These are phyloP conservation scores for Ornithoptera priamus DNA, from an alignment of 2,888 invertebrate genomes.

Conservation along the genomic window DNA sequence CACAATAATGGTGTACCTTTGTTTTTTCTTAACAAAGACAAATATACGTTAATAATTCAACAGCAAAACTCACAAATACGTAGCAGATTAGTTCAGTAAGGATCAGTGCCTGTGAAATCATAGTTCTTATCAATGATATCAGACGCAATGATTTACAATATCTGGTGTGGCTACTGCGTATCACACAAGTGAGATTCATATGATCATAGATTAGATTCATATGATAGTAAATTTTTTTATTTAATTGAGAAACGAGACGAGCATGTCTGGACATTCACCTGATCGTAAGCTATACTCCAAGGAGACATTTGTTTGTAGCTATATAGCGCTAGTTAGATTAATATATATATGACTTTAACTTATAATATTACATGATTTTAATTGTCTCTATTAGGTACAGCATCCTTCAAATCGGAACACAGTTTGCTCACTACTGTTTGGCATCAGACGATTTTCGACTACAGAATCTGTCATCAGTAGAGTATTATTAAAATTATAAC, in stretches of 20 bases:
- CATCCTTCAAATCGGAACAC: too few species aligned
- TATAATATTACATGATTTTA: too few species aligned
- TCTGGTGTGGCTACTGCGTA: slow-evolving; percentile 55
- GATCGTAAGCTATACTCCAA: too few species aligned
- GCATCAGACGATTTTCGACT: too few species aligned
- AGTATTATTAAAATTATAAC: too few species aligned
- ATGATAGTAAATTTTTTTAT: slow-evolving; percentile 4
- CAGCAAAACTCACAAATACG: neutral
- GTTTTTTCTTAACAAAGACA: neutral
- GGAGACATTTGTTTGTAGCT: too few species aligned
- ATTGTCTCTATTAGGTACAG: too few species aligned
- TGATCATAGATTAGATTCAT: too few species aligned
- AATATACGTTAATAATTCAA: neutral
- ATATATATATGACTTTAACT: too few species aligned
- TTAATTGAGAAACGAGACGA: slow-evolving; percentile 3
- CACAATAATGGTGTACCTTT: neutral
- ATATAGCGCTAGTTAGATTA: too few species aligned
- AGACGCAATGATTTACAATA: slow-evolving; percentile 63
- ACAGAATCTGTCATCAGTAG: too few species aligned
- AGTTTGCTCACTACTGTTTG: too few species aligned
- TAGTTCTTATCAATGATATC: slow-evolving; percentile 60
- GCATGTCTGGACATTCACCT: neutral
- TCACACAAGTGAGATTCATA: slow-evolving; percentile 33
- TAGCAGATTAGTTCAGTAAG: neutral
- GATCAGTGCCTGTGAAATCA: slow-evolving; percentile 46